These are phyloP conservation scores for Ochropleura leucogaster DNA, from an alignment of 2,888 invertebrate species.

Conservation along the genomic window DNA sequence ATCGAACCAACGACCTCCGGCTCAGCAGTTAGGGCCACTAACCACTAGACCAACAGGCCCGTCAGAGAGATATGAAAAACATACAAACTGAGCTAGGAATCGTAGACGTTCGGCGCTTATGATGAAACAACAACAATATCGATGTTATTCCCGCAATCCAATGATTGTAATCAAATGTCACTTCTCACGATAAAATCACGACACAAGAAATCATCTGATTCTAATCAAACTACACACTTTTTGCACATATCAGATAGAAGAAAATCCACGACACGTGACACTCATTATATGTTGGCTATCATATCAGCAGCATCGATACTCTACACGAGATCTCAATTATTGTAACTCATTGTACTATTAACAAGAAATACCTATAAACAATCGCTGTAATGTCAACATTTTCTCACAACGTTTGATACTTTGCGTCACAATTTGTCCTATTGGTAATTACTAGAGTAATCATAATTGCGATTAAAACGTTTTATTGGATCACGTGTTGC, in stretches of 20 bases:
- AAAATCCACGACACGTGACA: constrained; percentile 36
- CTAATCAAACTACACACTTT: constrained; percentile 30
- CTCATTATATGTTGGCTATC: neutral
- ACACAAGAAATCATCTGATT: constrained; percentile 17
- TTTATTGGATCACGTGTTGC: constrained; percentile 30
- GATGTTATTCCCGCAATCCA: neutral
- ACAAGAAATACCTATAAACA: constrained; percentile 25
- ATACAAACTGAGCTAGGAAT: neutral
- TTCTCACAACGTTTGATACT: constrained; percentile 44
- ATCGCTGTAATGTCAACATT: constrained; percentile 35
- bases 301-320: neutral
- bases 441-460: constrained; percentile 34
- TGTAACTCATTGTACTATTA: constrained; percentile 31
- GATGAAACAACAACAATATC: neutral
- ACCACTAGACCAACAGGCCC: too few species aligned
- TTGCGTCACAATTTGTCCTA: constrained; percentile 37
- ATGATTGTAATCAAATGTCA: constrained; percentile 17
- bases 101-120: neutral
- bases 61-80: too few species aligned
- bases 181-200: constrained; percentile 37
- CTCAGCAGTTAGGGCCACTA: too few species aligned
- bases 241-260: constrained; percentile 26
- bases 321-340: constrained; percentile 7
- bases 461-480: constrained; percentile 4
- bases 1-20: too few species aligned